A percentile compares a stretch with the other conserved stretches of the same genome.
Evolutionary conservation across 2,113 vertebrate species (phyloP).

Genomic region (Turdus rufiventris): DNA sequence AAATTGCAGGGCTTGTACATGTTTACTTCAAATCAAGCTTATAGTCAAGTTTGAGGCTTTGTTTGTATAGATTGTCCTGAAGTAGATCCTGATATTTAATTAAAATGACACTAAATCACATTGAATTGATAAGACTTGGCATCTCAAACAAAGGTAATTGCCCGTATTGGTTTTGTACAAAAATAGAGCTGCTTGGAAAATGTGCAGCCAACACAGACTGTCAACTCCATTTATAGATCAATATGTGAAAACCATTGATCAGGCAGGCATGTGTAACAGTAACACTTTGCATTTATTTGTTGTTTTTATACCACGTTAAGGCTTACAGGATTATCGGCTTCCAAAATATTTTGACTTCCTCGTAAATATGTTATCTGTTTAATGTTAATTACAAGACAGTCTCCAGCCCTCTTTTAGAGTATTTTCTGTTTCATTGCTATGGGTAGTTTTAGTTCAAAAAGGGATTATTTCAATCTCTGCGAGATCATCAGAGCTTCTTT

Average conservation of each 20-base stretch:
- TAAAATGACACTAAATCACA: slow-evolving; percentile 84
- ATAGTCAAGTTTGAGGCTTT: slow-evolving; percentile 78
- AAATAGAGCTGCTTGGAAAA: slow-evolving; percentile 82
- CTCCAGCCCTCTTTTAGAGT: slow-evolving; percentile 71
- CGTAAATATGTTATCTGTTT: slow-evolving; percentile 82
- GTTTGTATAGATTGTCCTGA: slow-evolving; percentile 79
- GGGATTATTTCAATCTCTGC: slow-evolving; percentile 72
- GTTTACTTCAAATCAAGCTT: slow-evolving; percentile 77
- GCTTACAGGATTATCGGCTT: slow-evolving; percentile 79
- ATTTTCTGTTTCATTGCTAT: slow-evolving; percentile 73
- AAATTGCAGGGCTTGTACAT: slow-evolving; percentile 66
- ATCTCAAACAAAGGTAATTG: slow-evolving; percentile 86
- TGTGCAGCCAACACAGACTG: slow-evolving; percentile 81
- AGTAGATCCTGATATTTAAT: slow-evolving; percentile 82
- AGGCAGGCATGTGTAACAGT: slow-evolving; percentile 81
- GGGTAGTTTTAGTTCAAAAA: slow-evolving; percentile 71
- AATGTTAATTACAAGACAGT: slow-evolving; percentile 78
- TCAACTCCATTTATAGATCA: slow-evolving; percentile 84
- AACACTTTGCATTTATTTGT: slow-evolving; percentile 82
- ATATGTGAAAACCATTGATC: slow-evolving; percentile 85
- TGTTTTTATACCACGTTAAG: slow-evolving; percentile 78
- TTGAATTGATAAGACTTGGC: slow-evolving; percentile 84
- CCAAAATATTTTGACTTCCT: slow-evolving; percentile 83
- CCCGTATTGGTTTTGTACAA: slow-evolving; percentile 81
- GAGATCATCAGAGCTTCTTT: slow-evolving; percentile 69